These are phyloP conservation scores for Tridacna gigas DNA, from an alignment of 2,888 invertebrate species.

Conservation along the genomic window DNA sequence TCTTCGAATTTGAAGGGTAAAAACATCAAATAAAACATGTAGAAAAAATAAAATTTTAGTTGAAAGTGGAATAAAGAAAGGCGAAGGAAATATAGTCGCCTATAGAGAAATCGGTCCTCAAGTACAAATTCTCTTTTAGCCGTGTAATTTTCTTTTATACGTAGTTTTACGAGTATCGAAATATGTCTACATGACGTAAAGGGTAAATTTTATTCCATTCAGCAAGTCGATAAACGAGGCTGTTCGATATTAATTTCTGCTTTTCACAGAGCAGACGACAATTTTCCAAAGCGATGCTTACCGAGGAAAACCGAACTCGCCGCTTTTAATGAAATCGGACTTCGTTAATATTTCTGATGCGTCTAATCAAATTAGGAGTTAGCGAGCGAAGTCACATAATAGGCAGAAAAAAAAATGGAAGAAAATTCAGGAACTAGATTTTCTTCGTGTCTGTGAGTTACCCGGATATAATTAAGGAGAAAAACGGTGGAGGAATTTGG, in stretches of 20 bases:
- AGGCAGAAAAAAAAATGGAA: too few relatives aligned
- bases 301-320: too few relatives aligned
- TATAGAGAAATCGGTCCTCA: neutral
- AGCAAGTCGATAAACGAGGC: slow-evolving; percentile 9
- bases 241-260: slow-evolving; percentile 21
- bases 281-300: neutral
- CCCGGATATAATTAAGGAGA: too few relatives aligned
- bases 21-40: too few relatives aligned
- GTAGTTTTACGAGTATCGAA: neutral
- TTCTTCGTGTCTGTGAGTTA: too few relatives aligned
- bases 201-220: neutral
- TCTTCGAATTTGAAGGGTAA: too few relatives aligned
- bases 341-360: neutral
- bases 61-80: too few relatives aligned
- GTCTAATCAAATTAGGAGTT: neutral
- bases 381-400: neutral
- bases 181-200: neutral
- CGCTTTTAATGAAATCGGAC: neutral
- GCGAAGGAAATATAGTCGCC: neutral
- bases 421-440: too few relatives aligned
- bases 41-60: too few relatives aligned
- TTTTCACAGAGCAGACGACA: slow-evolving; percentile 21
- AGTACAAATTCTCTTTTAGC: neutral
- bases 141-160: neutral
- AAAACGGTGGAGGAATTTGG: too few relatives aligned